Conservation (phyloP, 1,140 invertebrate species). For the Batillaria attramentaria region DNA sequence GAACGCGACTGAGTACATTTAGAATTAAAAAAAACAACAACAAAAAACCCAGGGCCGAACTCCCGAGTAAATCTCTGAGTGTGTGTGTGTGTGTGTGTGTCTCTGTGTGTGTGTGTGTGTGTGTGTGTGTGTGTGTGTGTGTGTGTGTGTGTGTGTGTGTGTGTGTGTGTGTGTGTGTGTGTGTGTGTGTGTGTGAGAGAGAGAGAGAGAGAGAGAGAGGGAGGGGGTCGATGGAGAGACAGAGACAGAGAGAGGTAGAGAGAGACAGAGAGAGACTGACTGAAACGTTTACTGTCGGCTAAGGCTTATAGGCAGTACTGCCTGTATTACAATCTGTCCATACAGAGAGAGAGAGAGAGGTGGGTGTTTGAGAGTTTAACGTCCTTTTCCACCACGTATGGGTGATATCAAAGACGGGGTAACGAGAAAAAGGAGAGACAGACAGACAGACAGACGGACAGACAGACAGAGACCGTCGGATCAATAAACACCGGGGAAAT, state of each 20-base stretch:
- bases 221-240: background rate
- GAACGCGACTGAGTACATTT: background rate
- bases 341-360: too few species aligned
- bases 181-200: background rate
- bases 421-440: too few species aligned
- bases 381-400: too few species aligned
- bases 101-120: background rate
- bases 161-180: too few species aligned
- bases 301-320: background rate
- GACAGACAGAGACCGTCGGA: too few species aligned
- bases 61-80: background rate
- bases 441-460: too few species aligned
- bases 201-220: background rate
- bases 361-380: too few species aligned
- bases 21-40: background rate
- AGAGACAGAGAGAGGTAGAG: too few species aligned
- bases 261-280: background rate
- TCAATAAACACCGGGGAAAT: background rate
- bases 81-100: background rate
- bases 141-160: too few species aligned
- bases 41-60: background rate
- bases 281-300: background rate
- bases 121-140: background rate
- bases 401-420: too few species aligned
- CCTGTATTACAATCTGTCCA: background rate